These are phyloP conservation scores for Pyrocephalus nanus DNA, from an alignment of 2,797 vertebrate species.

Conservation along the genomic window DNA sequence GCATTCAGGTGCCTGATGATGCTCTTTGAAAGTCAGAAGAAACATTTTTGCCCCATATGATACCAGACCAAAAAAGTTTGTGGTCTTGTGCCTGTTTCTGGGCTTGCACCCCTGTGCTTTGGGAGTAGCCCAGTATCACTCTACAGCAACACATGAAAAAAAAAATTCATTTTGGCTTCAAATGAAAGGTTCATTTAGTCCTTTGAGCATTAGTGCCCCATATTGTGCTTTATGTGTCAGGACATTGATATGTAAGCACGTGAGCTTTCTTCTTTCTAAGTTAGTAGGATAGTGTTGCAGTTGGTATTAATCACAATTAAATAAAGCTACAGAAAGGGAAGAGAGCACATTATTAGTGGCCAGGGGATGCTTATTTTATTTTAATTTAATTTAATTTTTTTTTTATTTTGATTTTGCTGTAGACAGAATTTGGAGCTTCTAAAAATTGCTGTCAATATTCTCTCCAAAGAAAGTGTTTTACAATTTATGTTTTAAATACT, in stretches of 20 bases:
- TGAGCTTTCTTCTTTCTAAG: not conserved
- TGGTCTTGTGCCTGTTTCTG: not conserved
- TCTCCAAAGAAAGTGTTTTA: not conserved
- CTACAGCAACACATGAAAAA: fast-evolving
- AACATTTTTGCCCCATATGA: not conserved
- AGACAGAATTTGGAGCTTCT: not conserved
- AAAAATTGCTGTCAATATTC: not conserved
- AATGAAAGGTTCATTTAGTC: not conserved
- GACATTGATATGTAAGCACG: not conserved
- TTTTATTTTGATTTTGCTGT: not conserved
- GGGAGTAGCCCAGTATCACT: not conserved
- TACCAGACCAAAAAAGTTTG: not conserved
- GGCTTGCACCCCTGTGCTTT: not conserved
- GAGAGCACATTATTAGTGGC: not conserved
- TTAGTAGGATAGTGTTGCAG: not conserved
- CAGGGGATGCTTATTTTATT: not conserved
- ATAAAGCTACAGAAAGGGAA: not conserved
- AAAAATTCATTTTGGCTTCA: not conserved
- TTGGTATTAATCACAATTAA: not conserved
- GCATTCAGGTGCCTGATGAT: not conserved
- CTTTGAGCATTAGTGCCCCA: not conserved
- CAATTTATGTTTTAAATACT: not conserved
- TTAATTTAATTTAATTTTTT: not conserved
- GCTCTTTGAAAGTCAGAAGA: not conserved
- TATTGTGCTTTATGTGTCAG: not conserved